phyloP scores from a whole-genome alignment of 1,140 invertebrate genomes.

The Leptinotarsa undecemlineata region DNA sequence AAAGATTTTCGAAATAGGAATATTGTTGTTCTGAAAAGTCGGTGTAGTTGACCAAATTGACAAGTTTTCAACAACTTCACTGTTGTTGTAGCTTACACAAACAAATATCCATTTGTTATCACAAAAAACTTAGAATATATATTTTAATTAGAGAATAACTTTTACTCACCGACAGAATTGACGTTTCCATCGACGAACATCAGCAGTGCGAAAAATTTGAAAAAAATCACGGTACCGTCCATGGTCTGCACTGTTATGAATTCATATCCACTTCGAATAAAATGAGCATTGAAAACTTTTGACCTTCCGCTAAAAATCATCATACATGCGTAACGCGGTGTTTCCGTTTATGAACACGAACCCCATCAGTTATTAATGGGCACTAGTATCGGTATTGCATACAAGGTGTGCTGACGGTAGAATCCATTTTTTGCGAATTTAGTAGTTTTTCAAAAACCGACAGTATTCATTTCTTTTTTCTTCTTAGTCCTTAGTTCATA shows the following conservation, averaged over 20 bases:
- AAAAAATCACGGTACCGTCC: conserved; percentile 33
- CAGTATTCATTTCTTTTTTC: background rate
- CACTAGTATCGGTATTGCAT: background rate
- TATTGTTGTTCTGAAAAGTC: too few relatives aligned
- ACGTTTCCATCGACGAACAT: conserved; percentile 13
- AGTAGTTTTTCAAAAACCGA: background rate
- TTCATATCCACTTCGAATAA: conserved; percentile 34
- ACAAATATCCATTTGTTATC: background rate
- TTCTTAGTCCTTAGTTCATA: background rate
- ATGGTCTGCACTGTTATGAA: conserved; percentile 32
- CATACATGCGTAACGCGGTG: conserved; percentile 44
- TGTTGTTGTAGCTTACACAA: background rate
- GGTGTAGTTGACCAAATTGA: too few relatives aligned
- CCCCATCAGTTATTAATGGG: background rate
- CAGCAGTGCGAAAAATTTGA: conserved; percentile 26
- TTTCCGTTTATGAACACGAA: conserved; percentile 12
- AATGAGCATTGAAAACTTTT: conserved; percentile 41
- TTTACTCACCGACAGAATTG: conserved; percentile 29
- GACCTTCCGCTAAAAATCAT: conserved; percentile 47
- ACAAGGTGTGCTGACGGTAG: background rate
- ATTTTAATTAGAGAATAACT: background rate
- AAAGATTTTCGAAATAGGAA: too few relatives aligned
- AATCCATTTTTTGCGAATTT: background rate
- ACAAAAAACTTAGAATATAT: background rate
- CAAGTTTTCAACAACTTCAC: too few relatives aligned